These are phyloP conservation scores for Malurus splendens DNA, from an alignment of 2,797 vertebrate genomes.

Conservation along the genomic window DNA sequence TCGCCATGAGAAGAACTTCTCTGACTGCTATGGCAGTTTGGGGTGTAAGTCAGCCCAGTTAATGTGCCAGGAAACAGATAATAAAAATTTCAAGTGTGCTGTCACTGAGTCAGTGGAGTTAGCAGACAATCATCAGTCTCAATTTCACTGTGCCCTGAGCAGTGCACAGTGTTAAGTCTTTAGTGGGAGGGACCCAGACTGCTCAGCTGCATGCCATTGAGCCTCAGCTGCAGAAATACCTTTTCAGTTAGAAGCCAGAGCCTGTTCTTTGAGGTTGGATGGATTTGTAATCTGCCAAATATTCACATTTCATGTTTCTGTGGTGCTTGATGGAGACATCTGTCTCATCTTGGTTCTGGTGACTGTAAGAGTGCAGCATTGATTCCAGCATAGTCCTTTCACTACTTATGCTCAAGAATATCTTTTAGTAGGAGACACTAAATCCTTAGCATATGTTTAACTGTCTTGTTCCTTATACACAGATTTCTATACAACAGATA, in stretches of 20 bases:
- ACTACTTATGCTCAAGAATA: not conserved
- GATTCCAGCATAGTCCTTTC: not conserved
- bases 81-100: not conserved
- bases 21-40: not conserved
- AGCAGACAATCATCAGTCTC: not conserved
- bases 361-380: not conserved
- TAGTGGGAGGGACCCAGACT: not conserved
- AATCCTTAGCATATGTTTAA: not conserved
- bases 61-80: conserved; percentile 17
- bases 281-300: not conserved
- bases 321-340: not conserved
- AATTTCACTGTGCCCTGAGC: not conserved
- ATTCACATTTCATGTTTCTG: not conserved
- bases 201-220: not conserved
- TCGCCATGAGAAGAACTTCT: not conserved
- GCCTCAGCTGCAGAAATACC: not conserved
- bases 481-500: not conserved
- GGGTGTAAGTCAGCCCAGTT: not conserved
- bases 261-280: not conserved
- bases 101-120: not conserved
- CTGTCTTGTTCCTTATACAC: not conserved
- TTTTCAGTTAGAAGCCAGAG: not conserved
- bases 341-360: not conserved
- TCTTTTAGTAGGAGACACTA: not conserved
- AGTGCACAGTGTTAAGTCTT: not conserved